Evolutionary conservation across 2,113 vertebrate genomes (phyloP), one percentile per base, ranked within the genome.

Genomic region (Gallinago undulata): DNA sequence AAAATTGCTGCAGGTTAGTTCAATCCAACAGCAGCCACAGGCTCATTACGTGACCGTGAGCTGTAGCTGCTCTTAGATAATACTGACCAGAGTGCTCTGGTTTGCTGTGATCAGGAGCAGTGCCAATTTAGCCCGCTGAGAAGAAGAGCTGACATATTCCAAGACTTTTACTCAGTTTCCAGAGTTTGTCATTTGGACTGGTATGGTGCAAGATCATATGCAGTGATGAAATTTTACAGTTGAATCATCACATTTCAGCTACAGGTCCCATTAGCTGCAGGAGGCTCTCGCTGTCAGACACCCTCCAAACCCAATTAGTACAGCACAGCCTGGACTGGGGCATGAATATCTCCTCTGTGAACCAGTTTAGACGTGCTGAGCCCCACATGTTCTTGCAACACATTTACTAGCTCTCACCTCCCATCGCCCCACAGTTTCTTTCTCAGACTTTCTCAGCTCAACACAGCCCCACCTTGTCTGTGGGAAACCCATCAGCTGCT

Each of bases 221-320:
- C 60, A 89, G 89, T 68, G 77, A 74, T 81, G 87, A 74, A 91
- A 94, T 93, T 91, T 95, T 90, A 78, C 69, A 85, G 83, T 35
- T 92, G 89, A 95, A 94, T 87, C 70, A 76, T 73, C 50, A 5
- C 63, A 59, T 92, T 92, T 87, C 84, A 89, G 37, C 78, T 47
- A 39, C 41, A 69, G 79, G 62, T 89, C 39, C 37, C 63, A 73
- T 84, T 89, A 91, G 55, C 70, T 93, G 59, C 70, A 37, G 89
- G 70, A 92, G 30, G 37, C 67, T 79, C 18, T 76, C 30, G 10
- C 86, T 94, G 74, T 80, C 75, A 83, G 75, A 27, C 55, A 17
- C 53, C 50, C 53, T 73, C 51, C 0, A 1, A 67, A 67, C 84
- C 74, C 86, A 87, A 50, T 93, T 96, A 91, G 69, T n/a, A 5